These are phyloP conservation scores for Drosophila demipolita DNA, from an alignment of 2,888 invertebrate genomes.

Conservation along the genomic window DNA sequence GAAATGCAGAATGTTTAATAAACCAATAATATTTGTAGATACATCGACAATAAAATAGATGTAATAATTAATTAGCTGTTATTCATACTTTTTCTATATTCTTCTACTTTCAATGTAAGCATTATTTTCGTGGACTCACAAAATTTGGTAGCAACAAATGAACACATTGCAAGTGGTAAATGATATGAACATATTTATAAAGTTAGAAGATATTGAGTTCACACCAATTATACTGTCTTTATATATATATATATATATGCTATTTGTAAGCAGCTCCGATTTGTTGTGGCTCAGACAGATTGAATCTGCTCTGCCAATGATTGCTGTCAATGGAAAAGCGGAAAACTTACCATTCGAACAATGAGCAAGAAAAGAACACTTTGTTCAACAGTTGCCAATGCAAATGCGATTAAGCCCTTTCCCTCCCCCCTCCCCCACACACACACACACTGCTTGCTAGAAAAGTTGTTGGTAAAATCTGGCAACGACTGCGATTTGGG, in stretches of 20 bases:
- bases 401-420: slow-evolving; percentile 14
- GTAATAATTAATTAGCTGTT: not conserved
- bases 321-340: slow-evolving; percentile 2
- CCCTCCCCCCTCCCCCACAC: no score
- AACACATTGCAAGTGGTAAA: not conserved
- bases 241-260: not conserved
- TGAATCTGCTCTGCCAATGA: slow-evolving; percentile 18
- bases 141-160: not conserved
- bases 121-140: no score
- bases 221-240: not conserved
- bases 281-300: slow-evolving; percentile 7
- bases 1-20: not conserved
- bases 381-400: slow-evolving; percentile 21
- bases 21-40: not conserved
- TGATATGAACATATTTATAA: no score
- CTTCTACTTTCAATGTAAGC: not conserved
- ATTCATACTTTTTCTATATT: not conserved
- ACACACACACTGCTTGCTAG: not conserved
- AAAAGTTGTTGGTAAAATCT: slow-evolving; percentile 3
- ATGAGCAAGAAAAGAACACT: not conserved
- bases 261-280: slow-evolving; percentile 3
- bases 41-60: not conserved
- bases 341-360: not conserved
- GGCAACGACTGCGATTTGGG: slow-evolving; percentile 35
- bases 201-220: not conserved